These are phyloP conservation scores for Tiliacea citrago DNA, from an alignment of 2,888 invertebrate species.

Conservation along the genomic window DNA sequence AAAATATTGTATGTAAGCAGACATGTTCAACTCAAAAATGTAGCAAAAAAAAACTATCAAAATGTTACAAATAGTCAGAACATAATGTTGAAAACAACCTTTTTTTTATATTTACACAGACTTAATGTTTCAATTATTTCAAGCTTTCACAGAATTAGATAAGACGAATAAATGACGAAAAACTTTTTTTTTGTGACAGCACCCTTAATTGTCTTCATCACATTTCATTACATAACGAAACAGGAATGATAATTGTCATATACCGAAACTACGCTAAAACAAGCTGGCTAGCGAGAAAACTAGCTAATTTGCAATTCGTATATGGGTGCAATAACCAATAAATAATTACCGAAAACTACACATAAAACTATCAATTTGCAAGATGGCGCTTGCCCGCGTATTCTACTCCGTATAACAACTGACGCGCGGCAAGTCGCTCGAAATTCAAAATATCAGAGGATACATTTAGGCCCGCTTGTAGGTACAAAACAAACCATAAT, in stretches of 20 bases:
- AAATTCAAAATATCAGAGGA: neutral
- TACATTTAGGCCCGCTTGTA: neutral
- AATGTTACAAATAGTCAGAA: too few relatives aligned
- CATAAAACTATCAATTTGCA: neutral
- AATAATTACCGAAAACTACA: neutral
- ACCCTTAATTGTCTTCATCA: neutral
- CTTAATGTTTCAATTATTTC: too few relatives aligned
- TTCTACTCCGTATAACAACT: neutral
- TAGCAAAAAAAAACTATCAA: too few relatives aligned
- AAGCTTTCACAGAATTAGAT: too few relatives aligned
- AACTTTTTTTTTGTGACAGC: too few relatives aligned
- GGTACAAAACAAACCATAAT: neutral
- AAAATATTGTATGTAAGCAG: too few relatives aligned
- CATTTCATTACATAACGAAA: too few relatives aligned
- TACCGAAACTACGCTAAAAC: neutral
- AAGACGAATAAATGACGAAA: too few relatives aligned
- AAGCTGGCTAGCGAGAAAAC: neutral
- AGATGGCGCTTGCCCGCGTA: neutral
- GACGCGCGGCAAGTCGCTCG: neutral
- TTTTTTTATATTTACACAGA: too few relatives aligned
- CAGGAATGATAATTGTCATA: neutral
- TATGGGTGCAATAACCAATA: neutral
- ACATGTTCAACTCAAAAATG: too few relatives aligned
- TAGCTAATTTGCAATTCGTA: neutral
- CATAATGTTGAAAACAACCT: too few relatives aligned